Evolutionary conservation across 2,113 vertebrate species (phyloP), one percentile per base, ranked within the genome.

Genomic region (Delphinus delphis): DNA sequence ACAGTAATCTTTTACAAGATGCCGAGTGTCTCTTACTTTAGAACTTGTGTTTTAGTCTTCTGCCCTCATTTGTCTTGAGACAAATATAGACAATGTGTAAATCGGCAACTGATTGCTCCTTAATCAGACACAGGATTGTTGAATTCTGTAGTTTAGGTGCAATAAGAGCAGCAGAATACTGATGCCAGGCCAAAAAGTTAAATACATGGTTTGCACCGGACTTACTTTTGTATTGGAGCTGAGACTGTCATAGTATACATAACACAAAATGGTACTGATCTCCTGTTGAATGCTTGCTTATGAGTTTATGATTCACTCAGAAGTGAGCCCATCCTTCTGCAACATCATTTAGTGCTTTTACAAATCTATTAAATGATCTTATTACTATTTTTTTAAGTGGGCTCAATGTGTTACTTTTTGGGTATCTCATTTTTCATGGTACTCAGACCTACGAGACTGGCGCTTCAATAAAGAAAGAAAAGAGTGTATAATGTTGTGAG

Each of bases 311-410:
- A 93, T 85, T 76, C 93, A 79, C 41, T 93, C 18, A 60, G 71
- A 91, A 86, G 85, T n/a, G 28, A 89, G 65, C 68, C 25, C 53
- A 80, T 88, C 38, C 26, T 88, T 95, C 38, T 67, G 67, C 17
- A 74, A 95, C 90, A 86, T 83, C 62, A 70, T 65, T 96, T 67
- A 82, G 33, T 44, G 53, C 6, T 86, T 97, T 93, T 85, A 90
- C 8, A 67, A 44, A 67, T 94, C 68, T 87, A 65, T 93, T 82
- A 96, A 95, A 38, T 79, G 65, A 90, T 68, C 44, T 70, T 92
- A 81, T 73, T 96, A 41, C 36, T 38, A 68, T 94, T 63, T 94
- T 94, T 95, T 91, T 95, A 97, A 88, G 58, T 74, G 50, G 36
- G 5, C 3, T 86, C 73, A 53, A 65, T 77, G 83, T 94, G 94